phyloP scores from a whole-genome alignment of 2,113 vertebrate genomes.

The Prionailurus viverrinus region DNA sequence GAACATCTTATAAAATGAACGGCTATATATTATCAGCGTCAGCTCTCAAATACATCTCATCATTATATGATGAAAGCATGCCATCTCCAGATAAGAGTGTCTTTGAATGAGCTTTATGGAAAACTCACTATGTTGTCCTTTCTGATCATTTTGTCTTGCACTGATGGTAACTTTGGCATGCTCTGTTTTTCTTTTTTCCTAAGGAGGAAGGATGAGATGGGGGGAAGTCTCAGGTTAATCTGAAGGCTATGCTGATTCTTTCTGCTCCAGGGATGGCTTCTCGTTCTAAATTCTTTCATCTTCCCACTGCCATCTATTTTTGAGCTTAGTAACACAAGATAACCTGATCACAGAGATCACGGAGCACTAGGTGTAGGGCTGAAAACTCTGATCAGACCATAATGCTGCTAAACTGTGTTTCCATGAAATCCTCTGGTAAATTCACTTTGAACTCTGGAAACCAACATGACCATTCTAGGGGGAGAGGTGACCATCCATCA shows the following conservation, averaged over 20 bases:
- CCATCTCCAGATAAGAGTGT: neutral
- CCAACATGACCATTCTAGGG: neutral
- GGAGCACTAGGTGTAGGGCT: neutral
- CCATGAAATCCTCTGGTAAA: neutral
- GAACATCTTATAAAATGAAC: neutral
- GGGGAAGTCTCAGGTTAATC: neutral
- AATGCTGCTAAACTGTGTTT: neutral
- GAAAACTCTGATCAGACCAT: neutral
- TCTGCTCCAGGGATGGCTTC: neutral
- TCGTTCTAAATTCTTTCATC: neutral
- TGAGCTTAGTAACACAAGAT: neutral
- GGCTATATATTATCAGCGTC: neutral
- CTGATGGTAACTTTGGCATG: neutral
- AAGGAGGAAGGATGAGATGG: neutral
- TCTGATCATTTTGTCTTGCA: neutral
- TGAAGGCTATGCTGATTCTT: neutral
- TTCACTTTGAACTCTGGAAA: conserved; percentile 45
- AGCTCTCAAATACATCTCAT: neutral
- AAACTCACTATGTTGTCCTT: neutral
- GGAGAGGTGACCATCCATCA: neutral
- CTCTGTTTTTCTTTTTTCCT: too few relatives aligned
- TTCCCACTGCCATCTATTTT: neutral
- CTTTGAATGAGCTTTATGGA: neutral
- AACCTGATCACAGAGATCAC: neutral
- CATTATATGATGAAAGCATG: neutral